A percentile compares a stretch with the other conserved stretches of the same genome.
phyloP scores from a whole-genome alignment of 2,113 vertebrate species.

The Alectura lathami region DNA sequence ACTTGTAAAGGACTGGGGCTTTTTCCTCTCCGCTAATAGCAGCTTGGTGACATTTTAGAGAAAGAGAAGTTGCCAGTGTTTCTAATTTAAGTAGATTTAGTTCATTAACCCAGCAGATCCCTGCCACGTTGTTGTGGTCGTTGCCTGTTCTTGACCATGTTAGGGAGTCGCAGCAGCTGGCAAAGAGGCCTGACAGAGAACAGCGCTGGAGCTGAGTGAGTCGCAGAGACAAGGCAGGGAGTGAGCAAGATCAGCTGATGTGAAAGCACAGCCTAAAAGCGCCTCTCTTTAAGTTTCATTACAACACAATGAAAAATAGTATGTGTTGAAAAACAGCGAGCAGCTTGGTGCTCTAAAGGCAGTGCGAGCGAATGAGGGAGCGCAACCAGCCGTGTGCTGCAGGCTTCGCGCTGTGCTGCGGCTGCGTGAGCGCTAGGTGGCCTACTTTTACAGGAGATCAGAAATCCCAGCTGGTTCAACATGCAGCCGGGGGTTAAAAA shows the following conservation, averaged over 20 bases:
- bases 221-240: not conserved
- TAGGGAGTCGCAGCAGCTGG: not conserved
- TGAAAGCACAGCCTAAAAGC: not conserved
- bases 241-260: not conserved
- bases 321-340: not conserved
- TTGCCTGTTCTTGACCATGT: not conserved
- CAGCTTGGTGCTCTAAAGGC: not conserved
- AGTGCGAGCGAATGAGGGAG: not conserved
- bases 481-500: not conserved
- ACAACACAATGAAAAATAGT: not conserved
- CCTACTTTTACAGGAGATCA: slow-evolving; percentile 38
- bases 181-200: not conserved
- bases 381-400: not conserved
- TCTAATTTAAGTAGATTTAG: not conserved
- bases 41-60: not conserved
- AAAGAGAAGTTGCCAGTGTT: not conserved
- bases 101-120: not conserved
- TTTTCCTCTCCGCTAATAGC: not conserved
- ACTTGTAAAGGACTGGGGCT: not conserved
- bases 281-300: not conserved
- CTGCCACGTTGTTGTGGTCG: not conserved
- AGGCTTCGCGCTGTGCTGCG: not conserved
- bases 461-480: not conserved
- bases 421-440: slow-evolving; percentile 40
- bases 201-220: not conserved